Evolutionary conservation across 1,140 invertebrate genomes (phyloP).

Genomic region (Dufourea novaeangliae): DNA sequence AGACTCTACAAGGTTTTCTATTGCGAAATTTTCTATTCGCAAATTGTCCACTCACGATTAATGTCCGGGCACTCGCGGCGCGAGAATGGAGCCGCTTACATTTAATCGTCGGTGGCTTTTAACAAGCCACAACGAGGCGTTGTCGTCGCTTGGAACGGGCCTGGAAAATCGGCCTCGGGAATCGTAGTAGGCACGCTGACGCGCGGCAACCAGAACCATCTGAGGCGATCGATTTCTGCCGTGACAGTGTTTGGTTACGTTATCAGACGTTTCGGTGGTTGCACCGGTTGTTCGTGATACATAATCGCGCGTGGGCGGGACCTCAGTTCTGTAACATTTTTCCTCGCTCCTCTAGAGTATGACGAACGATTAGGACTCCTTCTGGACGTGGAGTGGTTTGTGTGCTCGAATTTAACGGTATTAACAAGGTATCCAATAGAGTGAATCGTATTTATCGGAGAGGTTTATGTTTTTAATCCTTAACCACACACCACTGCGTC

Average conservation of each 20-base stretch:
- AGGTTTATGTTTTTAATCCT: no score
- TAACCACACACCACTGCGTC: no score
- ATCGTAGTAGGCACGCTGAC: constrained; percentile 1
- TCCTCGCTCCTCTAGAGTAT: neutral
- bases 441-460: no score
- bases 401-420: neutral
- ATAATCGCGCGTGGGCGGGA: no score
- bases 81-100: neutral
- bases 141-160: neutral
- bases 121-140: constrained; percentile 28
- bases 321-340: neutral
- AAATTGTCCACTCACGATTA: no score
- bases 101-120: constrained; percentile 1
- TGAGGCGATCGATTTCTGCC: constrained; percentile 7
- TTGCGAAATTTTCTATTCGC: no score
- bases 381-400: neutral
- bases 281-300: neutral
- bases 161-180: constrained; percentile 15
- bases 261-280: neutral
- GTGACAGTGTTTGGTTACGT: constrained; percentile 2
- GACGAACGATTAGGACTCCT: neutral
- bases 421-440: no score
- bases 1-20: no score
- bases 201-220: neutral
- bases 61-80: no score